These are phyloP conservation scores for Eulemur macaco DNA, from an alignment of 2,113 vertebrate species.

Conservation along the genomic window DNA sequence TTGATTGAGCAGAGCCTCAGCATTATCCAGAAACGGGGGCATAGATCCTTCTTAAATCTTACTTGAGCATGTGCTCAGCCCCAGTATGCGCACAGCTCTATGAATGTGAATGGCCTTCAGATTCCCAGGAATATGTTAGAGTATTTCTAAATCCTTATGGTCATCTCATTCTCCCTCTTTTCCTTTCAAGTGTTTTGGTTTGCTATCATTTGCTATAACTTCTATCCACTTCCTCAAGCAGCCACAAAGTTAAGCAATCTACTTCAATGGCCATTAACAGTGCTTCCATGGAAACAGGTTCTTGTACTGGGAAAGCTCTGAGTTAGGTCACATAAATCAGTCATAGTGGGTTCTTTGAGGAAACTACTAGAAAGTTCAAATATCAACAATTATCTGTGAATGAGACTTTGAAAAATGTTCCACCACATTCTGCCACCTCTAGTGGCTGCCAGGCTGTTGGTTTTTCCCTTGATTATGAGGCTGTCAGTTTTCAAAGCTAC, in stretches of 20 bases:
- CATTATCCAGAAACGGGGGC: background rate
- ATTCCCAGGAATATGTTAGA: background rate
- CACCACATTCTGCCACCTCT: background rate
- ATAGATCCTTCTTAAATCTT: background rate
- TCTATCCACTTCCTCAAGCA: background rate
- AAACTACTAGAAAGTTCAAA: background rate
- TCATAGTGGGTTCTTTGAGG: background rate
- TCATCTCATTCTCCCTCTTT: background rate
- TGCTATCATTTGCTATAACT: background rate
- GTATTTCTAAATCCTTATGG: background rate
- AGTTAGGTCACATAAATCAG: background rate
- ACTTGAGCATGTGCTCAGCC: background rate
- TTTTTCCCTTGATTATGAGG: background rate
- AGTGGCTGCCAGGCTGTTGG: background rate
- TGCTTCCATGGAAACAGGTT: background rate
- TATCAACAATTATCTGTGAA: background rate
- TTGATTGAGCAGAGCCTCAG: background rate
- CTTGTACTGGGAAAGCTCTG: background rate
- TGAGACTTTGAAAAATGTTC: background rate
- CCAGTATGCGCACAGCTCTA: background rate
- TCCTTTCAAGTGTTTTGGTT: background rate
- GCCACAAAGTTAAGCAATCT: background rate
- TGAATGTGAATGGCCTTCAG: background rate
- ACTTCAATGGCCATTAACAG: background rate
- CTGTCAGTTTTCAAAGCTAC: background rate